These are phyloP conservation scores for Agonopterix arenella DNA, from an alignment of 2,888 invertebrate species.

Conservation along the genomic window DNA sequence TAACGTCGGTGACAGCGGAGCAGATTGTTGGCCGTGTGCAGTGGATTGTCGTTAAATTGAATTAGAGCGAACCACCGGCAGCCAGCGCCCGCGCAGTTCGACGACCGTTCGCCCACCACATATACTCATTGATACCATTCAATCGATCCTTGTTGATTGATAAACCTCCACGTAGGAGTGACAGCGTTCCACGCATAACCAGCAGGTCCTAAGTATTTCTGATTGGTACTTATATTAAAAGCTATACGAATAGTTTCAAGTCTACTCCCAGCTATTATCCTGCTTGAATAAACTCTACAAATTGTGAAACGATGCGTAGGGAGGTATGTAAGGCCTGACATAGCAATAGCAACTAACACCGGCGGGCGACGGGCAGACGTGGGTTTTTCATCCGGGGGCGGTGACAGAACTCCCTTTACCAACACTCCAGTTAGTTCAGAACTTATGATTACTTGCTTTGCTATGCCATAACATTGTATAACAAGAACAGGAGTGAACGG, in stretches of 20 bases:
- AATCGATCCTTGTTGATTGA: slow-evolving; percentile 70
- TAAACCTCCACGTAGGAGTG: slow-evolving; percentile 59
- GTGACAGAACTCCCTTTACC: slow-evolving; percentile 16
- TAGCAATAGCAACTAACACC: too few species aligned
- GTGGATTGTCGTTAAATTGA: slow-evolving; percentile 69
- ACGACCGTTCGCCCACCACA: slow-evolving; percentile 72
- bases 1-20: slow-evolving; percentile 42
- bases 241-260: too few species aligned
- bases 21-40: slow-evolving; percentile 46
- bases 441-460: slow-evolving; percentile 12
- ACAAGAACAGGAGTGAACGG: slow-evolving; percentile 10
- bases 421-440: slow-evolving; percentile 16
- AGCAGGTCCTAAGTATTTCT: background rate
- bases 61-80: slow-evolving; percentile 66
- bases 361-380: slow-evolving; percentile 16
- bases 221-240: too few species aligned
- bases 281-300: background rate
- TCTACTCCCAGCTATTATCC: background rate
- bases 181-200: slow-evolving; percentile 32
- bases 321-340: slow-evolving; percentile 10
- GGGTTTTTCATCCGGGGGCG: slow-evolving; percentile 20
- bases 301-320: slow-evolving; percentile 14
- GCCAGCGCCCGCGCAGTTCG: slow-evolving; percentile 73
- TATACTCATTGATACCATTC: slow-evolving; percentile 66
- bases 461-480: slow-evolving; percentile 11